Base-by-base conservation (phyloP, 2,888 invertebrate genomes). In the Alcis repandata region DNA sequence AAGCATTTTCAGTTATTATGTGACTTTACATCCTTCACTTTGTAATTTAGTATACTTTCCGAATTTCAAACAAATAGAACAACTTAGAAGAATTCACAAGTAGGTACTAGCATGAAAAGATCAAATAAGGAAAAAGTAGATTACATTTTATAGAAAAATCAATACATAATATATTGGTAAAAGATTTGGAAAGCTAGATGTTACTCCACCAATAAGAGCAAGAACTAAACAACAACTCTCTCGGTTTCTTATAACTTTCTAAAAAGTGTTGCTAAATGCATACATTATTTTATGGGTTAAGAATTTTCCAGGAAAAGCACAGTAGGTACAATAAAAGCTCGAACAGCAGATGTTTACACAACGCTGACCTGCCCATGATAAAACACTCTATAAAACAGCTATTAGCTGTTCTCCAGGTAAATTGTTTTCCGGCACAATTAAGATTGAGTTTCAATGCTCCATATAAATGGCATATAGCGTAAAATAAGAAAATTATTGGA, bases 381-480 rank as follows among this genome's bases (percentile, higher is more conserved):
- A 84, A 76, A 72, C 75, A 74, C 72, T 74, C 82, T 82, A 87
- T 87, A 86, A 87, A 84, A 82, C 74, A 69, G 69, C 78, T 74
- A 80, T 79, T 80, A 80, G 73, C 78, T 79, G 78, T 85, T 83
- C 78, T 77, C 69, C 78, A 76, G 77, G 88, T 79, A 88, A 90
- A 91, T 88, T 86, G 88, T 89, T 91, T 91, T 89, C 91, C 89
- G 87, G 85, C 83, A 86, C 83, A 80, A 88, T 89, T 89, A 86
- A 89, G 88, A 90, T 91, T 90, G 86, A 83, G 82, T 90, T 91
- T 89, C 87, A 88, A 90, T 88, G 80, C 82, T 81, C 87, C 83
- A 89, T 90, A 89, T 90, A 87, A 85, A 76, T 68, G 62, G 65
- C 74, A 38, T 67, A 58, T 64, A 65, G 69, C 70, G 75, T 83